Conservation (phyloP, 2,113 vertebrate genomes). For the Pangasianodon gigas region DNA sequence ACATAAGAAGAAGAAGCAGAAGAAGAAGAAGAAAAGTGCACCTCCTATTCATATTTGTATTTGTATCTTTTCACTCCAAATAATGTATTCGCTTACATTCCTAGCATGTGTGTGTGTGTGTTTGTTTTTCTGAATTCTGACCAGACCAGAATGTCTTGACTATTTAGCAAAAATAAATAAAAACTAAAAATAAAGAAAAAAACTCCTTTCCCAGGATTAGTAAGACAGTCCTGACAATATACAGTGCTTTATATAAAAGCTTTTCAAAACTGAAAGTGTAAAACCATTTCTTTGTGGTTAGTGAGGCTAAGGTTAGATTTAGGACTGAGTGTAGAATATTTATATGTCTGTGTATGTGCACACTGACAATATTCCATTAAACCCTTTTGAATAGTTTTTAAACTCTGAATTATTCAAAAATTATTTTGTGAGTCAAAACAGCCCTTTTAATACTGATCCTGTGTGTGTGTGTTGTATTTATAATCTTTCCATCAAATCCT, state of each 20-base stretch:
- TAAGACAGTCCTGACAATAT: neutral
- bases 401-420: neutral
- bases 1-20: neutral
- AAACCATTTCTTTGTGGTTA: no score
- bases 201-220: no score
- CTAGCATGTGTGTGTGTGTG: neutral
- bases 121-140: no score
- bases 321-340: neutral
- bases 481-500: neutral
- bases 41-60: neutral
- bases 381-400: neutral
- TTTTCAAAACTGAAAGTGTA: no score
- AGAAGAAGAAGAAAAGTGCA: neutral
- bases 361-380: neutral
- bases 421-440: neutral
- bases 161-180: no score
- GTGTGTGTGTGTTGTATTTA: neutral
- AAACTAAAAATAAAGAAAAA: no score
- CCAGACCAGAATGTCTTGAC: no score
- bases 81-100: neutral
- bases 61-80: neutral
- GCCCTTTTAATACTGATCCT: neutral
- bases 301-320: neutral
- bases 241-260: neutral
- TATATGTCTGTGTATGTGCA: neutral